These are phyloP conservation scores for Axinella damicornis DNA, from an alignment of 37 sponge, comb jelly and placozoan species.

Conservation along the genomic window DNA sequence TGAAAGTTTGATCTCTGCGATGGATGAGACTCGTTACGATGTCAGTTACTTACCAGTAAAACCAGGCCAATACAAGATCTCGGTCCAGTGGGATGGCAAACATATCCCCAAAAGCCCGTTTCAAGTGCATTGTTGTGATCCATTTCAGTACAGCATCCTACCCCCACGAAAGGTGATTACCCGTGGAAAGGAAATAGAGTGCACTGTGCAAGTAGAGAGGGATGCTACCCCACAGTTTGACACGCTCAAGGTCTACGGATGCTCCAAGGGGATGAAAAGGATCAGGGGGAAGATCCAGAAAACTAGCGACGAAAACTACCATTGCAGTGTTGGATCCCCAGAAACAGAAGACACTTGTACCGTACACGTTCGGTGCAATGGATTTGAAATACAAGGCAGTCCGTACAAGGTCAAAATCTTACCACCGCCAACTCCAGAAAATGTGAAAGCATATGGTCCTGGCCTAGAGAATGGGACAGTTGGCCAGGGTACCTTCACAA, in stretches of 20 bases:
- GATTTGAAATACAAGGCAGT: slow-evolving; percentile 71
- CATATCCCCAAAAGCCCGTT: slow-evolving; percentile 89
- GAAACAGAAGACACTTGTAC: slow-evolving; percentile 70
- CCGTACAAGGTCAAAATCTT: slow-evolving; percentile 75
- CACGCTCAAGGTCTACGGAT: not conserved
- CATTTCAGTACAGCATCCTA: slow-evolving; percentile 16
- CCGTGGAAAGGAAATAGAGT: slow-evolving; percentile 41
- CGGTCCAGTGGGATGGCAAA: slow-evolving; percentile 74
- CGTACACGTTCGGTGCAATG: slow-evolving; percentile 75
- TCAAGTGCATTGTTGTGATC: slow-evolving; percentile 29
- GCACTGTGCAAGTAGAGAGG: slow-evolving; percentile 20
- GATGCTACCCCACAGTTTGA: slow-evolving; percentile 25
- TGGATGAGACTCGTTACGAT: slow-evolving; percentile 45
- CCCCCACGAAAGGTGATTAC: slow-evolving; percentile 22
- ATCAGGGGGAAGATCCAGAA: slow-evolving; percentile 33
- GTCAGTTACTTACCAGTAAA: slow-evolving; percentile 66
- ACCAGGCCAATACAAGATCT: slow-evolving; percentile 77
- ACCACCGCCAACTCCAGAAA: slow-evolving; percentile 73
- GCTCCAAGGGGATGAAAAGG: slow-evolving; percentile 6
- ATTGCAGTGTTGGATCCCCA: slow-evolving; percentile 13
- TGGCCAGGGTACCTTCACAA: slow-evolving; percentile 58
- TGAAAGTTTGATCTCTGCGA: slow-evolving; percentile 62
- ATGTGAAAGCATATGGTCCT: slow-evolving; percentile 56
- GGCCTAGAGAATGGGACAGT: slow-evolving; percentile 62
- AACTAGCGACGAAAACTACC: slow-evolving; percentile 23